phyloP scores from a whole-genome alignment of 1,140 invertebrate genomes.

The Branchinecta lindahli region DNA sequence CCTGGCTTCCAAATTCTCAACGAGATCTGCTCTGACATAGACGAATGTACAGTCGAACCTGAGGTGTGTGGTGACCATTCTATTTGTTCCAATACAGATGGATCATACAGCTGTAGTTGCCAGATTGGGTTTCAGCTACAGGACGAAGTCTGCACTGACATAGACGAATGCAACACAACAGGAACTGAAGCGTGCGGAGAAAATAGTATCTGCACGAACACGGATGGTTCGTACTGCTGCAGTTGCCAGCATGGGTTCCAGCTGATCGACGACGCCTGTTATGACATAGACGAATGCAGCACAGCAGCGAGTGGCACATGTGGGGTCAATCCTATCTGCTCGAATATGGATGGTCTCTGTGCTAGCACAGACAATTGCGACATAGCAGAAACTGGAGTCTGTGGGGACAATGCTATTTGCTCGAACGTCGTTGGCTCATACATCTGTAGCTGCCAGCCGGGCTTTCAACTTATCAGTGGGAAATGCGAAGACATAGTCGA shows the following conservation, averaged over 20 bases:
- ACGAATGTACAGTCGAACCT: constrained; percentile 46
- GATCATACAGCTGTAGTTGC: constrained; percentile 66
- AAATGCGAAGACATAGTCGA: constrained; percentile 43
- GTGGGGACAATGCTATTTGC: constrained; percentile 66
- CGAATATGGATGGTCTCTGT: constrained; percentile 31
- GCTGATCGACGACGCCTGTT: constrained; percentile 42
- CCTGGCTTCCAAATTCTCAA: constrained; percentile 45
- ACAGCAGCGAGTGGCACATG: not conserved
- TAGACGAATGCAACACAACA: constrained; percentile 27
- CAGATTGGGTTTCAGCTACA: constrained; percentile 48
- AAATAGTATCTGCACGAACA: constrained; percentile 30
- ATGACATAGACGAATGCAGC: constrained; percentile 27
- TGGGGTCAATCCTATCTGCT: constrained; percentile 15
- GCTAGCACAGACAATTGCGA: constrained; percentile 24
- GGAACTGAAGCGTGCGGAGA: constrained; percentile 1
- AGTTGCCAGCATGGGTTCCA: constrained; percentile 61
- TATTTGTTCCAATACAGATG: constrained; percentile 60
- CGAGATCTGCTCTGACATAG: constrained; percentile 45
- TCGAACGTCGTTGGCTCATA: constrained; percentile 48
- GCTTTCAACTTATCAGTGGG: constrained; percentile 11
- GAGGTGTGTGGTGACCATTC: constrained; percentile 40
- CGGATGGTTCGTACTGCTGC: constrained; percentile 27
- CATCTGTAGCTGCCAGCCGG: constrained; percentile 42
- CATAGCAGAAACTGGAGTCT: constrained; percentile 27
- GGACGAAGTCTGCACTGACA: constrained; percentile 29